phyloP scores from a whole-genome alignment of 1,140 invertebrate species.

The Lepidurus apus region DNA sequence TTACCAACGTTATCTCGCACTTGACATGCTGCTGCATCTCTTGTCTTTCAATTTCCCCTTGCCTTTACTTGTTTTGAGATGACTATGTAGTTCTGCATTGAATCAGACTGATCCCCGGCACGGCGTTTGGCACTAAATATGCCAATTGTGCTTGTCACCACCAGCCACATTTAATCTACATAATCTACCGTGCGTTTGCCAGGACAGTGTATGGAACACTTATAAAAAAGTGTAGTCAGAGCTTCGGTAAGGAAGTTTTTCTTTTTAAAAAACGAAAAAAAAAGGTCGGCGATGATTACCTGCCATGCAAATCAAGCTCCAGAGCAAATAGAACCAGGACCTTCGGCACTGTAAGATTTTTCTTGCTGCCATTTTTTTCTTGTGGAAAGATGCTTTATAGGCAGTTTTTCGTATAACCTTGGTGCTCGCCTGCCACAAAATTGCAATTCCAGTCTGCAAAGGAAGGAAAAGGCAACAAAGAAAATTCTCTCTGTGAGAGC shows the following conservation, averaged over 20 bases:
- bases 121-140: neutral
- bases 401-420: neutral
- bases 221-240: too few species aligned
- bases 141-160: neutral
- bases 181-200: neutral
- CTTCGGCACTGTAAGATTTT: neutral
- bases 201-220: neutral
- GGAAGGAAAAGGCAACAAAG: neutral
- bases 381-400: neutral
- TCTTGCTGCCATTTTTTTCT: neutral
- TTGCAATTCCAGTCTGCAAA: neutral
- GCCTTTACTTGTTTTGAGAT: neutral
- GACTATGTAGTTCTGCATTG: neutral
- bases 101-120: neutral
- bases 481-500: neutral
- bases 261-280: too few species aligned
- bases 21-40: neutral
- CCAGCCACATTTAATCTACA: neutral
- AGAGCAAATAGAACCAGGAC: neutral
- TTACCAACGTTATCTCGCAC: conserved; percentile 9
- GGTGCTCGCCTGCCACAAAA: neutral
- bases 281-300: neutral
- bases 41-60: neutral
- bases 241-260: too few species aligned
- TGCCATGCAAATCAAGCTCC: conserved; percentile 17